Evolutionary conservation across 2,888 invertebrate genomes (phyloP).

Genomic region (Pyrgus malvae): DNA sequence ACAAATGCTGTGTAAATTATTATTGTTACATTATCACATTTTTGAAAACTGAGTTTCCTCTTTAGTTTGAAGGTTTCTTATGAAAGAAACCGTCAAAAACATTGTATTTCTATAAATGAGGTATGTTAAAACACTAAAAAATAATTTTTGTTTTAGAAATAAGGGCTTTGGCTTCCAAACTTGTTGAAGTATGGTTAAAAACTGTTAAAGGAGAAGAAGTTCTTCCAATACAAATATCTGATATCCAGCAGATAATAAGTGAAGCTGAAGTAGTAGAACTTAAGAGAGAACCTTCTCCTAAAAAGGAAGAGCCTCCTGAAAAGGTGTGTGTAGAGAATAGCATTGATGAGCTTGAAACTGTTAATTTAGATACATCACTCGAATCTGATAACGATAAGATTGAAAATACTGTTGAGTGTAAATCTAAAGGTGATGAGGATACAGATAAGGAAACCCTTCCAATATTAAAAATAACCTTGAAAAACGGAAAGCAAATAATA

Average conservation of each 20-base stretch:
- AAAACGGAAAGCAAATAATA: slow-evolving; percentile 87
- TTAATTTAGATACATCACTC: slow-evolving; percentile 14
- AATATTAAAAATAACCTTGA: slow-evolving; percentile 84
- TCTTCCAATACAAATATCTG: slow-evolving; percentile 57
- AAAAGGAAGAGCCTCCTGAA: slow-evolving; percentile 34
- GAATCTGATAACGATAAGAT: slow-evolving; percentile 16
- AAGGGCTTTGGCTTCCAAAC: slow-evolving; percentile 87
- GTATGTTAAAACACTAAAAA: too few species aligned
- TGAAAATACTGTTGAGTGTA: slow-evolving; percentile 26
- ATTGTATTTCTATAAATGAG: too few species aligned
- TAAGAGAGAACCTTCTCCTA: too few species aligned
- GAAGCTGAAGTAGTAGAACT: slow-evolving; percentile 52
- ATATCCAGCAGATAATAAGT: slow-evolving; percentile 64
- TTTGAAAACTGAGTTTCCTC: too few species aligned
- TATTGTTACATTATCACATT: too few species aligned
- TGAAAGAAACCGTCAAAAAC: too few species aligned
- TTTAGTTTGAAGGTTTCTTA: too few species aligned
- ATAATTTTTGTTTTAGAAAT: slow-evolving; percentile 83
- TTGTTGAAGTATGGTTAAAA: slow-evolving; percentile 95
- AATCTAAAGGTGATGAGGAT: slow-evolving; percentile 42
- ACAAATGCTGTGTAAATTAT: too few species aligned
- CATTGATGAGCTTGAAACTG: slow-evolving; percentile 21
- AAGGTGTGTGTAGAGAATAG: slow-evolving; percentile 2
- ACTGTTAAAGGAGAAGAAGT: slow-evolving; percentile 90
- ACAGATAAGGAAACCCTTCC: slow-evolving; percentile 58